Base-by-base conservation (phyloP, 2,888 invertebrate species). In the Gymnosoma rotundatum region DNA sequence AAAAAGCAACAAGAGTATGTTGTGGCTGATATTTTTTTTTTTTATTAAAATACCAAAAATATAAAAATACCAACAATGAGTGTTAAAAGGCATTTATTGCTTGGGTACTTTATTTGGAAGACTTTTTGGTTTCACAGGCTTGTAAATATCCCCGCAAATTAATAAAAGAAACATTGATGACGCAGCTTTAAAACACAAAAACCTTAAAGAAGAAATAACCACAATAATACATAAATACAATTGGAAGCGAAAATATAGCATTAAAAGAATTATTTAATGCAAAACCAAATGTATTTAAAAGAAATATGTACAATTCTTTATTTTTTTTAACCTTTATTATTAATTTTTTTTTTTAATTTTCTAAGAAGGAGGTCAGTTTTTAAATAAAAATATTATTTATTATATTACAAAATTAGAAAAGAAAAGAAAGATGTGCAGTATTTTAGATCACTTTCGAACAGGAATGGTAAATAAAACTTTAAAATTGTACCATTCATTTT, bases 11-110 rank as follows among this genome's bases (percentile, higher is more conserved):
- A 58, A 45, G 36, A 69, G 74, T 72, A 52, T 80, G 75, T 83
- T 83, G 83, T 76, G 83, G 83, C 80, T 83, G 48, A 25, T 70
- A 70, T 63, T 25, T 83, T 63, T 32, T 80, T 73, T 58, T 69
- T 78, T 73, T 36, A 67, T 73, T 36, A 67, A 25, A 79, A 78
- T 63, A 21, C 60, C 66, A 73, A 78, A 83, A 80, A 80, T 76
- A 76, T 69, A 73, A 76, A 61, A 79, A 69, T 61, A 45, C 20
- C 61, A 69, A 63, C 38, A 72, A 61, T 73, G 70, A 76, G 79
- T 83, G 72, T 83, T 78, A 69, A 80, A 73, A 58, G 76, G 61
- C 63, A 78, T 81, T 84, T 81, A 80, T 69, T 50, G 50, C 42
- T 75, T 45, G 32, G 18, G 50, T 66, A 48, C 64, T 63, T 66